Evolutionary conservation across 2,797 vertebrate species (phyloP).

Genomic region (Masticophis lateralis): DNA sequence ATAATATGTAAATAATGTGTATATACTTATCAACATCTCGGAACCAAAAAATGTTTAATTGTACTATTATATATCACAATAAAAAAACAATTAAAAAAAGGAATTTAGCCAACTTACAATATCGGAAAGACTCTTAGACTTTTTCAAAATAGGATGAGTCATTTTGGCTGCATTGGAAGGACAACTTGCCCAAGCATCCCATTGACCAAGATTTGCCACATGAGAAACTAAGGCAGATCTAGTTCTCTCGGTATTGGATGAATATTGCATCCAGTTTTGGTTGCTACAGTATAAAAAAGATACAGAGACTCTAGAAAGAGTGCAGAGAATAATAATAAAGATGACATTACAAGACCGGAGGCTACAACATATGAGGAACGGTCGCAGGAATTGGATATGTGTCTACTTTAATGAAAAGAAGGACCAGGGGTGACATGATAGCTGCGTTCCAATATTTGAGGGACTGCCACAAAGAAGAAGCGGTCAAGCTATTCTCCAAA

Average conservation of each 20-base stretch:
- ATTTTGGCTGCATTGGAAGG: neutral
- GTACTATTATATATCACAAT: too few species aligned
- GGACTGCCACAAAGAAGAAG: neutral
- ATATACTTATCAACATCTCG: too few species aligned
- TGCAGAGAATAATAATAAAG: neutral
- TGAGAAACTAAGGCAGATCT: neutral
- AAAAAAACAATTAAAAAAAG: too few species aligned
- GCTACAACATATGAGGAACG: neutral
- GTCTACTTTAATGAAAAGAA: neutral
- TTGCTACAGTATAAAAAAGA: neutral
- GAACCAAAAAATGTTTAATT: too few species aligned
- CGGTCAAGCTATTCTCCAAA: neutral
- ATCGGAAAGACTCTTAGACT: neutral
- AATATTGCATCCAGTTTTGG: neutral
- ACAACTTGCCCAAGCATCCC: neutral
- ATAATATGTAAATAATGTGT: too few species aligned
- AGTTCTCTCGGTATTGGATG: neutral
- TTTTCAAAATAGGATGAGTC: neutral
- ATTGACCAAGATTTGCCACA: neutral
- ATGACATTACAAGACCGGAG: neutral
- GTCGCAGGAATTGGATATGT: neutral
- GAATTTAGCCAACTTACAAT: neutral
- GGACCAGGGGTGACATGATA: too few species aligned
- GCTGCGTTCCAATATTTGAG: too few species aligned
- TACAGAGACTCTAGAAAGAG: neutral